Base-by-base conservation (phyloP, 2,888 invertebrate genomes). In the Acleris holmiana region DNA sequence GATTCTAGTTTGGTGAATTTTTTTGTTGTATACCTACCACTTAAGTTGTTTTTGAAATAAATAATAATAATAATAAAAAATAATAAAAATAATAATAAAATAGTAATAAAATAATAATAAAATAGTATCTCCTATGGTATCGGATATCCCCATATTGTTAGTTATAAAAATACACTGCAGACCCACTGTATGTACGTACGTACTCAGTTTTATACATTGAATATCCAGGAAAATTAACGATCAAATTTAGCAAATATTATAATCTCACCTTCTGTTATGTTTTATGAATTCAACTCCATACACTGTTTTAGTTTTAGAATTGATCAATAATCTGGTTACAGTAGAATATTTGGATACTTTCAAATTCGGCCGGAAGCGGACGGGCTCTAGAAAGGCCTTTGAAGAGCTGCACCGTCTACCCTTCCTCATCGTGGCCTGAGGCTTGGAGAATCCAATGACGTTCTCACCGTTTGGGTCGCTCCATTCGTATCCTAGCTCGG, bases 371-470 rank as follows among this genome's bases (percentile, higher is more conserved):
- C 97, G 92, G 13, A 90, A 78, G 13, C 93, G 86, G 2, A 95
- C 93, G 0, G 97, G 96, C 70, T 94, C 93, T 17, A 97, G 87
- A 80, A 96, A 97, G 0, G 97, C 97, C 82, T 96, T 97, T 2
- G 95, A 94, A 0, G 96, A 95, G 78, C 97, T 97, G 72, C 96
- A 96, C 67, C 97, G 91, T 58, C 95, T 93, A 0, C 97, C 97
- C 60, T 94, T 91, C 56, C 94, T 88, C 80, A 96, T 93, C 23
- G 95, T 96, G 0, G 95, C 96, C 79, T 96, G 96, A 0, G 94
- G 94, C 59, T 94, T 93, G 0, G 95, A 94, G 76, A 96, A 96
- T 0, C 96, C 96, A 41, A 94, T 83, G 2, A 94, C 75, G 3
- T 91, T 78, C 71, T 93, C 93, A 4, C 95, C 95, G 80, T 96